These are phyloP conservation scores for Pygmarrhopalites habei DNA, from an alignment of 1,140 invertebrate species.

Conservation along the genomic window DNA sequence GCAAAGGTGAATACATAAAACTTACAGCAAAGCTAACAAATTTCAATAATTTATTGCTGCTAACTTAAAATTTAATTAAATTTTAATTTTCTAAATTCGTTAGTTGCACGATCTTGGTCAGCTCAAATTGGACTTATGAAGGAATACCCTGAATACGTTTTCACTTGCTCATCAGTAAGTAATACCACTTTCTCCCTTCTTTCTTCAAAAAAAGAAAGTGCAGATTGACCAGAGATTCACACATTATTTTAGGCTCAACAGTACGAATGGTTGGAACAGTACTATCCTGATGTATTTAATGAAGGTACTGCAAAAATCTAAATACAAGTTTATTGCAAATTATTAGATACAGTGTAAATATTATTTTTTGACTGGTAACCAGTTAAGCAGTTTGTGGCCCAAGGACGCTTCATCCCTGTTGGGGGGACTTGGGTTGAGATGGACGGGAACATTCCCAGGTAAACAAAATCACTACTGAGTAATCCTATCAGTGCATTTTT, in stretches of 20 bases:
- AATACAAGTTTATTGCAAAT: too few species aligned
- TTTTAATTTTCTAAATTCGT: too few species aligned
- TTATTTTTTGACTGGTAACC: slow-evolving; percentile 49
- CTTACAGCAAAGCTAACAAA: too few species aligned
- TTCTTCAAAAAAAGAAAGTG: too few species aligned
- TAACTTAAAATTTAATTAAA: too few species aligned
- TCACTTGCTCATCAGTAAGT: slow-evolving; percentile 51
- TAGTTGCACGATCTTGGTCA: slow-evolving; percentile 51
- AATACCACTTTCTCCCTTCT: neutral
- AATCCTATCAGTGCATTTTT: neutral
- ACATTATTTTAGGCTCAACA: slow-evolving; percentile 49
- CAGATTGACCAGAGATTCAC: too few species aligned
- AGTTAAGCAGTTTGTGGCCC: slow-evolving; percentile 45
- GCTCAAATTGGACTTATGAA: slow-evolving; percentile 49
- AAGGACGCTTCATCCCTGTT: slow-evolving; percentile 49
- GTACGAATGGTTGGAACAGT: slow-evolving; percentile 51
- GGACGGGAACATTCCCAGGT: slow-evolving; percentile 50
- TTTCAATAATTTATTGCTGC: too few species aligned
- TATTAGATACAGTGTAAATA: too few species aligned
- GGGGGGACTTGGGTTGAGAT: slow-evolving; percentile 54
- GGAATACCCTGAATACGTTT: slow-evolving; percentile 48
- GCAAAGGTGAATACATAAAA: too few species aligned
- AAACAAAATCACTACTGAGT: too few species aligned
- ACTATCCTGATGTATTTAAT: slow-evolving; percentile 49
- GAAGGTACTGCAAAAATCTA: too few species aligned